These are phyloP conservation scores for Oenanthe melanoleuca DNA, from an alignment of 2,113 vertebrate genomes.

Conservation along the genomic window DNA sequence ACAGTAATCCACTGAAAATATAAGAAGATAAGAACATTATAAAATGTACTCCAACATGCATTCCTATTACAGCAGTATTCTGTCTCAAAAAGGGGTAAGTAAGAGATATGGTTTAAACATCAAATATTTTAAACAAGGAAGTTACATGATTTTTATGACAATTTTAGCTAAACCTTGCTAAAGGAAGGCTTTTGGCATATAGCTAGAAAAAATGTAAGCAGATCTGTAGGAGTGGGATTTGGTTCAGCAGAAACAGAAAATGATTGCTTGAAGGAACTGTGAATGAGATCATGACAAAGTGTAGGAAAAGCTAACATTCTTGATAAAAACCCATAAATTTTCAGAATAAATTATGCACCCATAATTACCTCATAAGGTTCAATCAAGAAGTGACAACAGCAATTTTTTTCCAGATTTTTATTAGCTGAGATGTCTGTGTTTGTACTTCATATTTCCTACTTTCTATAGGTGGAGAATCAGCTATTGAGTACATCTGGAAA, in stretches of 20 bases:
- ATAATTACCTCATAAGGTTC: background rate
- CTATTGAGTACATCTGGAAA: background rate
- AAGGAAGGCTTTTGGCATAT: background rate
- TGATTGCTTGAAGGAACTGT: background rate
- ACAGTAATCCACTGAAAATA: background rate
- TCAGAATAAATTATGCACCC: background rate
- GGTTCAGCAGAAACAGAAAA: background rate
- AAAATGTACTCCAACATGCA: background rate
- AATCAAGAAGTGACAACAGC: background rate
- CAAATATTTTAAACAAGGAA: background rate
- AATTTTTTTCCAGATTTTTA: background rate
- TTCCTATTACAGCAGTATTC: background rate
- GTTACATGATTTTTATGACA: background rate
- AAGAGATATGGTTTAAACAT: background rate
- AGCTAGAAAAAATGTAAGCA: background rate
- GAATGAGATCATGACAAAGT: background rate
- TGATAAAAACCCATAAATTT: background rate
- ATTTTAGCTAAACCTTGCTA: background rate
- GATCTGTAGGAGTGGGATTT: background rate
- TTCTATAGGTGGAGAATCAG: background rate
- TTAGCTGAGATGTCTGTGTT: background rate
- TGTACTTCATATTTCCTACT: background rate
- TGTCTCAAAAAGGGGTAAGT: background rate
- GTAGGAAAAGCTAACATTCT: background rate
- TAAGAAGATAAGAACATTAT: background rate